Conservation (phyloP, 2,888 invertebrate species). For the Clepsis dumicolana region DNA sequence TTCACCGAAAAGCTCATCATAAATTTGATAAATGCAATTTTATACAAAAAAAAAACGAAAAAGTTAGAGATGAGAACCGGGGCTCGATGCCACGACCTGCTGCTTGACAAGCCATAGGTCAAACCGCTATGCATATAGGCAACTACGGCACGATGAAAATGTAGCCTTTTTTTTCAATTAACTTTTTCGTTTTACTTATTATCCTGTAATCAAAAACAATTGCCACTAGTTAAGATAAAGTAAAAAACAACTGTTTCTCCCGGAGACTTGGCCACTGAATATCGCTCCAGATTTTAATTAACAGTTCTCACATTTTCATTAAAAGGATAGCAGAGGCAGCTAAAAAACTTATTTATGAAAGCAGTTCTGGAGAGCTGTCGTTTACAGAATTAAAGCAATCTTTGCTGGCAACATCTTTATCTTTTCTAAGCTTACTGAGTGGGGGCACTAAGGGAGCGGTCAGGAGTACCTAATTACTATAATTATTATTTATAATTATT, state of each 20-base stretch:
- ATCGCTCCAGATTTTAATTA: slow-evolving; percentile 8
- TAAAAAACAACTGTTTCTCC: neutral
- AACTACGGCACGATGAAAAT: no score
- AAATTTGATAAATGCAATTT: no score
- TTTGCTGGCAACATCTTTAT: slow-evolving; percentile 63
- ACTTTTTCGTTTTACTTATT: no score
- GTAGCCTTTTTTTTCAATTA: no score
- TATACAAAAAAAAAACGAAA: no score
- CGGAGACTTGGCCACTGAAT: neutral
- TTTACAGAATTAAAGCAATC: slow-evolving; percentile 63
- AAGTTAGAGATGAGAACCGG: no score
- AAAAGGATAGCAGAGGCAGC: slow-evolving; percentile 15
- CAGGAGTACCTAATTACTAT: neutral
- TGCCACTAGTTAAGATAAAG: neutral
- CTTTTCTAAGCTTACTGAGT: slow-evolving; percentile 54
- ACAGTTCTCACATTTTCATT: neutral
- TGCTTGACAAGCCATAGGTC: no score
- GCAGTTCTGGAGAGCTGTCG: slow-evolving; percentile 43
- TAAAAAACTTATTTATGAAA: slow-evolving; percentile 39
- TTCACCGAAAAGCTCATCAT: no score
- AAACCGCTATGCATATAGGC: no score
- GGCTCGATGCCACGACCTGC: no score
- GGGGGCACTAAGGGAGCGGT: slow-evolving; percentile 47
- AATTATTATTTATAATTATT: neutral
- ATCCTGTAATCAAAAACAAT: no score